Conservation (phyloP, 2,797 vertebrate genomes). For the Acipenser ruthenus region DNA sequence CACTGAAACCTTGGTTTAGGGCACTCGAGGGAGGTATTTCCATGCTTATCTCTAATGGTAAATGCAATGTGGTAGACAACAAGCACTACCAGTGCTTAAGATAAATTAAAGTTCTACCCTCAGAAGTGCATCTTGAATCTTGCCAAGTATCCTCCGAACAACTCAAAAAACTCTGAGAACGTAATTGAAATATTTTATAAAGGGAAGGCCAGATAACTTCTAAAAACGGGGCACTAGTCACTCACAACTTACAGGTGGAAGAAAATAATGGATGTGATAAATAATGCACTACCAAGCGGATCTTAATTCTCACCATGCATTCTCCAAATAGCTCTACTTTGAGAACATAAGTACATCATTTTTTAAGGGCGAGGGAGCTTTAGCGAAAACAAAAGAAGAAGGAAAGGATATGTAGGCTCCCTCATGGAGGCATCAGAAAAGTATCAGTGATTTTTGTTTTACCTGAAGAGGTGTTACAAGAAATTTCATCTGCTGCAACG, state of each 20-base stretch:
- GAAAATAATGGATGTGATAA: not conserved
- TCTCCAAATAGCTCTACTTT: not conserved
- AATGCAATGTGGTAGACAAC: not conserved
- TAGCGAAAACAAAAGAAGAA: constrained; percentile 19
- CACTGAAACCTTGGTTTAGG: not conserved
- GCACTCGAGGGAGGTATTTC: not conserved
- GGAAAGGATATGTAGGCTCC: constrained; percentile 27
- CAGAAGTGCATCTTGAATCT: not conserved
- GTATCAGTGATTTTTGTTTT: constrained; percentile 74
- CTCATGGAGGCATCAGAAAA: constrained; percentile 71
- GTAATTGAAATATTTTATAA: not conserved
- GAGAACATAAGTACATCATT: constrained; percentile 26
- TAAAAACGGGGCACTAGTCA: not conserved
- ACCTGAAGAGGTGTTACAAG: constrained; percentile 93
- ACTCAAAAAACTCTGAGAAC: not conserved
- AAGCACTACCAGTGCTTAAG: not conserved
- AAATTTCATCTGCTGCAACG: constrained; percentile 94
- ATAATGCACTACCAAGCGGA: not conserved
- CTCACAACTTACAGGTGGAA: not conserved
- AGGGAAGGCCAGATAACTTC: not conserved
- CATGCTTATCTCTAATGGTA: not conserved
- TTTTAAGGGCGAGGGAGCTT: constrained; percentile 37
- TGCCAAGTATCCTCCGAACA: not conserved
- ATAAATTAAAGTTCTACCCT: not conserved
- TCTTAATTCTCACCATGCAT: constrained; percentile 1